These are phyloP conservation scores for Leucoraja erinaceus DNA, from an alignment of 2,113 vertebrate species.

Conservation along the genomic window DNA sequence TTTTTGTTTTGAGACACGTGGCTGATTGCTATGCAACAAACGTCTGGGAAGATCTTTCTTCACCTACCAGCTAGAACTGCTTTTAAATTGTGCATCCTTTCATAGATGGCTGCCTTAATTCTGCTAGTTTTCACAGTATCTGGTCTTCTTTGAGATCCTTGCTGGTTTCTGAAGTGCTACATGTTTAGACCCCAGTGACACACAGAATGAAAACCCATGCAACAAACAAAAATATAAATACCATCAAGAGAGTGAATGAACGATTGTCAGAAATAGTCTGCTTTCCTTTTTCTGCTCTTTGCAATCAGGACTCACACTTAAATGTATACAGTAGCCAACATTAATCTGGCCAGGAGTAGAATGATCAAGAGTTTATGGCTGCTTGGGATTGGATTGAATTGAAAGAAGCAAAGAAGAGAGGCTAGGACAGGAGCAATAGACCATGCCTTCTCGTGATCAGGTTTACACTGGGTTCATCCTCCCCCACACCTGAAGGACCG, in stretches of 20 bases:
- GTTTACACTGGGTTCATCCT: neutral
- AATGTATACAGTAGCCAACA: slow-evolving; percentile 14
- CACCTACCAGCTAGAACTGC: neutral
- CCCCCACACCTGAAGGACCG: neutral
- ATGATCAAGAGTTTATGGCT: slow-evolving; percentile 29
- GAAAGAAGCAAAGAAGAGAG: neutral
- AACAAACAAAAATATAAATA: slow-evolving; percentile 29
- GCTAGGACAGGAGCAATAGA: neutral
- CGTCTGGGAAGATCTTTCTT: neutral
- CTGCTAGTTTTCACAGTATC: slow-evolving; percentile 35
- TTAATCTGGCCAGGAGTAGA: neutral
- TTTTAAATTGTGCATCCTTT: neutral
- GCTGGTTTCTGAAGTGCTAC: slow-evolving; percentile 2
- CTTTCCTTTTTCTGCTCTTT: neutral
- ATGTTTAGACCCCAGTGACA: slow-evolving; percentile 1
- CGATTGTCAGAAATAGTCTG: neutral
- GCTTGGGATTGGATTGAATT: neutral
- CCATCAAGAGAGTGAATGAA: neutral
- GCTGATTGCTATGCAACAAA: neutral
- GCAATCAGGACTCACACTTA: neutral
- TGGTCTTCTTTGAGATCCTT: slow-evolving; percentile 22
- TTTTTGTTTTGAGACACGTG: neutral
- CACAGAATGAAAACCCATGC: slow-evolving; percentile 4
- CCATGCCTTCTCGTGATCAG: too few species aligned
- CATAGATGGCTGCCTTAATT: neutral